A percentile compares a stretch with the other conserved stretches of the same genome.
Conservation (phyloP, 2,113 vertebrate species). For the Centropus unirufus region DNA sequence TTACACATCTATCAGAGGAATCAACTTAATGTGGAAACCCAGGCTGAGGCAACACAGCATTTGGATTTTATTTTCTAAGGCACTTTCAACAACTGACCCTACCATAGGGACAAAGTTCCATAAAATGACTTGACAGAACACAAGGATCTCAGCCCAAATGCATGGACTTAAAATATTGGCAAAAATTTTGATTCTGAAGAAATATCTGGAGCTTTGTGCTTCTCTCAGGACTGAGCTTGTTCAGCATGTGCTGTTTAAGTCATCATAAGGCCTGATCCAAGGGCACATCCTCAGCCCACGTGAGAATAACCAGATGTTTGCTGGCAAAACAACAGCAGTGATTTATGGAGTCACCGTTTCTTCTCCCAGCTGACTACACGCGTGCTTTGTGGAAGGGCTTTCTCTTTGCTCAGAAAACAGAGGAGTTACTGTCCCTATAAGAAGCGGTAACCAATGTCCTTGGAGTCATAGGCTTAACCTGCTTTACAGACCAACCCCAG, state of each 20-base stretch:
- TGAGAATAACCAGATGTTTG: conserved; percentile 39
- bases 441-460: neutral
- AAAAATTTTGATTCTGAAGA: neutral
- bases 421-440: neutral
- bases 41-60: neutral
- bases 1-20: conserved; percentile 26
- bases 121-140: neutral
- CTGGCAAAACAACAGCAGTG: neutral
- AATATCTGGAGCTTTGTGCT: neutral
- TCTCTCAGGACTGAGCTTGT: neutral
- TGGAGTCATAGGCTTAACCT: neutral
- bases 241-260: neutral
- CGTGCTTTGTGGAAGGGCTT: neutral
- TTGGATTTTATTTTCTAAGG: neutral
- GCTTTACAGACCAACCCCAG: neutral
- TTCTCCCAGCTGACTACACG: neutral
- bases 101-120: neutral
- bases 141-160: neutral
- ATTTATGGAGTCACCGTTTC: neutral
- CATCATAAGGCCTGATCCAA: neutral
- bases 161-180: neutral
- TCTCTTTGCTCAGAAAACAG: neutral
- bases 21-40: neutral
- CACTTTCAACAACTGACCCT: neutral
- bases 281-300: neutral